phyloP scores from a whole-genome alignment of 2,797 vertebrate genomes.

The Telmatherina bonti region DNA sequence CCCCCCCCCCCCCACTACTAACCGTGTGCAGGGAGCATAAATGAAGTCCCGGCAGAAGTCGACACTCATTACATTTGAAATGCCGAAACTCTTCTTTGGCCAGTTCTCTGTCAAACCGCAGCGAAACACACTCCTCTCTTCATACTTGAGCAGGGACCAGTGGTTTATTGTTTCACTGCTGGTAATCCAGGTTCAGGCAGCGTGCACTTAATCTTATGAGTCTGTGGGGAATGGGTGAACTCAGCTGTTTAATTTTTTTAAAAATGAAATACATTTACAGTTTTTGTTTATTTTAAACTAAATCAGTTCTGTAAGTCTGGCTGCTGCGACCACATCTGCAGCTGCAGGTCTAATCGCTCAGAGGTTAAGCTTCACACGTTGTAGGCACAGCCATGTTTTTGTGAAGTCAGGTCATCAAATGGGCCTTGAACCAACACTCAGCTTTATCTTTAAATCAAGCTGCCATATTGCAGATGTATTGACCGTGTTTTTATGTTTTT shows the following conservation, averaged over 20 bases:
- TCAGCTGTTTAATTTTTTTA: slow-evolving; percentile 37
- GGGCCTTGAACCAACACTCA: neutral
- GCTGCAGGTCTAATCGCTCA: neutral
- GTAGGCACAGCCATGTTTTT: neutral
- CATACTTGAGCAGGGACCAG: slow-evolving; percentile 37
- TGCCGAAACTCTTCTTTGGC: slow-evolving; percentile 52
- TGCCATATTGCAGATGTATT: neutral
- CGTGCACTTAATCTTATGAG: slow-evolving; percentile 34
- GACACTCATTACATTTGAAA: slow-evolving; percentile 76
- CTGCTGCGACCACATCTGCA: slow-evolving; percentile 14
- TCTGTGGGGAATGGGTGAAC: slow-evolving; percentile 39
- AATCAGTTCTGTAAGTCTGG: slow-evolving; percentile 50
- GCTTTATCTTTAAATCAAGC: neutral
- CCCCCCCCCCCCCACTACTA: neutral
- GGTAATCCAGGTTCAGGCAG: slow-evolving; percentile 54
- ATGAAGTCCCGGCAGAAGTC: slow-evolving; percentile 76
- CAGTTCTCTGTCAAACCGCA: slow-evolving; percentile 32
- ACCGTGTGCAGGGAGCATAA: slow-evolving; percentile 65
- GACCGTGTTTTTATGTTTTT: neutral
- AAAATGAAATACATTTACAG: neutral
- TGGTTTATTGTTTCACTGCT: slow-evolving; percentile 61
- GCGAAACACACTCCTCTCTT: slow-evolving; percentile 32
- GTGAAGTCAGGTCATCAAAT: neutral
- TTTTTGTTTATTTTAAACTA: slow-evolving; percentile 11
- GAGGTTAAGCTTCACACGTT: neutral